Percentiles rank a stretch among this genome's conserved stretches.
Conservation (phyloP, 2,888 invertebrate genomes). For the Eutolmus rufibarbis region DNA sequence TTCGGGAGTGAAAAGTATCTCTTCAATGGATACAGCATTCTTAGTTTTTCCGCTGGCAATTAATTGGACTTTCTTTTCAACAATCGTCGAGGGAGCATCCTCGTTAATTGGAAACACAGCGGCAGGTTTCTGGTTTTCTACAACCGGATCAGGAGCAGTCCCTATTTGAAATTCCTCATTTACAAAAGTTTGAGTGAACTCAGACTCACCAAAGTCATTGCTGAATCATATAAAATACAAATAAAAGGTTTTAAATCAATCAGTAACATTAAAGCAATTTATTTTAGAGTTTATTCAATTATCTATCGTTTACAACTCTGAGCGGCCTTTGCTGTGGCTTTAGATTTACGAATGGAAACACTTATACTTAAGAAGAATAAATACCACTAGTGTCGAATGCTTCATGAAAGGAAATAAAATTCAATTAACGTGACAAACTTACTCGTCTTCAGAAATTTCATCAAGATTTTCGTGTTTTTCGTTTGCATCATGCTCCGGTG, state of each 20-base stretch:
- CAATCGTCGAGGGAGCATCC: not conserved
- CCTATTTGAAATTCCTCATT: not conserved
- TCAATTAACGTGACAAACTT: slow-evolving; percentile 50
- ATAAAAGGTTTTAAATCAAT: slow-evolving; percentile 11
- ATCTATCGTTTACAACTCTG: slow-evolving; percentile 8
- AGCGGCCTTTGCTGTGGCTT: not conserved
- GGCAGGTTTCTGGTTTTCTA: not conserved
- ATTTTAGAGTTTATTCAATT: slow-evolving; percentile 18
- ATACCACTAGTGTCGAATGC: not conserved
- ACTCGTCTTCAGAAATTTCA: slow-evolving; percentile 60
- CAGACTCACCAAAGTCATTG: slow-evolving; percentile 22
- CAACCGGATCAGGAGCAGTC: not conserved
- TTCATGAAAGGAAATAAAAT: slow-evolving; percentile 7
- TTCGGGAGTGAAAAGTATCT: slow-evolving; percentile 81
- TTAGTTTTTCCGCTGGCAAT: slow-evolving; percentile 54
- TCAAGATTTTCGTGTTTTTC: slow-evolving; percentile 54
- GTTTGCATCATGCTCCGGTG: not conserved
- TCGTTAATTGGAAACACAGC: slow-evolving; percentile 19
- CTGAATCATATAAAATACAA: slow-evolving; percentile 33
- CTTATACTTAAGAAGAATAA: not conserved
- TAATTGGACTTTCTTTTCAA: slow-evolving; percentile 41
- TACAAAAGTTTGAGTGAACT: not conserved
- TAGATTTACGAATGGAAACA: not conserved
- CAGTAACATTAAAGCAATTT: slow-evolving; percentile 19
- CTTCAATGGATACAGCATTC: slow-evolving; percentile 76